Conservation (phyloP, 2,888 invertebrate species). For the Uropetala carovei region DNA sequence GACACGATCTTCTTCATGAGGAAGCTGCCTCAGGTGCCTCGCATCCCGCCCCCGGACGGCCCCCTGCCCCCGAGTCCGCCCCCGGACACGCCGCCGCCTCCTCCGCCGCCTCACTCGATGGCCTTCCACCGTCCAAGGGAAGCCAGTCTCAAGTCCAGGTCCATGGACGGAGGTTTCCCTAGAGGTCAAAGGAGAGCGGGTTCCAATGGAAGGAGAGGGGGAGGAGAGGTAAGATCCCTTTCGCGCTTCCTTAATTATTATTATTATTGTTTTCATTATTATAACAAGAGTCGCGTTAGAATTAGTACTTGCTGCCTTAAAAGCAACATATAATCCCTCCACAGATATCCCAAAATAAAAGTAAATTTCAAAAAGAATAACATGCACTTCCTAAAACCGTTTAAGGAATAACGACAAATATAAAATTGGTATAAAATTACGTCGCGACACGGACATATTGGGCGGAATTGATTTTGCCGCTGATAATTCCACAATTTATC, state of each 20-base stretch:
- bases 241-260: too few species aligned
- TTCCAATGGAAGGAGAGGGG: constrained; percentile 73
- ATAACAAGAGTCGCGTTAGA: too few species aligned
- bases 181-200: constrained; percentile 72
- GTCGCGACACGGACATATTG: too few species aligned
- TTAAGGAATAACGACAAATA: neutral
- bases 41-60: constrained; percentile 37
- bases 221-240: constrained; percentile 75
- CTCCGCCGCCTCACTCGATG: constrained; percentile 83
- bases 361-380: neutral
- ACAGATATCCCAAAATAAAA: neutral
- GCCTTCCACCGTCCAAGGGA: constrained; percentile 75
- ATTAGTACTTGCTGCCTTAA: neutral
- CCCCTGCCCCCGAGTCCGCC: constrained; percentile 44
- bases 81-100: constrained; percentile 76
- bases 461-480: too few species aligned
- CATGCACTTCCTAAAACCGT: neutral
- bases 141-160: constrained; percentile 88
- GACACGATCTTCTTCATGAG: constrained; percentile 33
- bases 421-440: too few species aligned
- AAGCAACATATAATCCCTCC: neutral
- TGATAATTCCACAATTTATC: too few species aligned
- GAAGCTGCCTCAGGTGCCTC: neutral
- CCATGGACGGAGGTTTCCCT: constrained; percentile 89
- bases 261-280: too few species aligned